Evolutionary conservation across 2,888 invertebrate genomes (phyloP).

Genomic region (Mythimna impura): DNA sequence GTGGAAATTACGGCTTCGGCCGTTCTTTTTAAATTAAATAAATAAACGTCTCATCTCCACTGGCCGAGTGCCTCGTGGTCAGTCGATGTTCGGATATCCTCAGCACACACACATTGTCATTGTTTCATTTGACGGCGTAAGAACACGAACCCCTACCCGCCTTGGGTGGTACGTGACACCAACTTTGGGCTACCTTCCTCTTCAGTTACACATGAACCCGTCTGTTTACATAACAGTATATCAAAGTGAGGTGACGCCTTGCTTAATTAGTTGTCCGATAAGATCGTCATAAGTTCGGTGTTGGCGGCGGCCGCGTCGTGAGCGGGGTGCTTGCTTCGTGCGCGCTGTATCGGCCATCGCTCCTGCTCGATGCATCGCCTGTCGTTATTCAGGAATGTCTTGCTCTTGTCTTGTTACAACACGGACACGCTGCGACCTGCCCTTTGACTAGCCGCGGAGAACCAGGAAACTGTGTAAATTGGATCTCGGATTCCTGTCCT

Average conservation of each 20-base stretch:
- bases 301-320: constrained; percentile 58
- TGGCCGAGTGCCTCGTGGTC: background rate
- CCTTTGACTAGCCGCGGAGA: constrained; percentile 60
- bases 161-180: background rate
- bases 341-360: constrained; percentile 74
- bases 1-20: too few species aligned
- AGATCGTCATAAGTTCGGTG: constrained; percentile 53
- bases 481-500: constrained; percentile 29
- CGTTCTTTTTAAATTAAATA: too few species aligned
- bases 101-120: background rate
- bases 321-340: constrained; percentile 65
- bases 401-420: constrained; percentile 62
- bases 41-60: too few species aligned
- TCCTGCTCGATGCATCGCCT: constrained; percentile 70
- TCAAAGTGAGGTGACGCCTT: constrained; percentile 32
- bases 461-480: constrained; percentile 52
- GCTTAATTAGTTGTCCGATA: constrained; percentile 55
- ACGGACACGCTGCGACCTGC: constrained; percentile 62
- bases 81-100: background rate
- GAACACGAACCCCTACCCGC: background rate
- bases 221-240: background rate
- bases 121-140: background rate
- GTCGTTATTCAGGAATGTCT: constrained; percentile 69
- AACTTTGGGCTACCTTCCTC: background rate
- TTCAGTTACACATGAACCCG: background rate